These are phyloP conservation scores for Desmodus rotundus DNA, from an alignment of 2,113 vertebrate species.

Conservation along the genomic window DNA sequence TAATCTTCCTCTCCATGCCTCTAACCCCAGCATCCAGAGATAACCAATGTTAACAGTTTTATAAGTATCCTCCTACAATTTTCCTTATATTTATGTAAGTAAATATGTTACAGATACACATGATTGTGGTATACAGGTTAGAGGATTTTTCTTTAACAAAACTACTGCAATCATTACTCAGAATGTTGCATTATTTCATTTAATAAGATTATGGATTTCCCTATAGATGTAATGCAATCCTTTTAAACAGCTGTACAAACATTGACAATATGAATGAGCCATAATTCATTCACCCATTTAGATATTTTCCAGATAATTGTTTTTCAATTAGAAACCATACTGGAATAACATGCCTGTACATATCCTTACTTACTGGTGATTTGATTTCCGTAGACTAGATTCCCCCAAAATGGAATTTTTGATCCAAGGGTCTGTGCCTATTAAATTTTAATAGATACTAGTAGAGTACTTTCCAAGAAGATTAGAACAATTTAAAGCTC, in stretches of 20 bases:
- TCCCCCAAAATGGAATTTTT: background rate
- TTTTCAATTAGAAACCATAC: background rate
- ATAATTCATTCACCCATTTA: conserved; percentile 12
- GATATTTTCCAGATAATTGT: background rate
- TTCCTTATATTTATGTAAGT: background rate
- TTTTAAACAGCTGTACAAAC: background rate
- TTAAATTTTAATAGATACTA: conserved; percentile 21
- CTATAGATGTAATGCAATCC: background rate
- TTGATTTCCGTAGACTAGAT: background rate
- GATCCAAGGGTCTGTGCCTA: background rate
- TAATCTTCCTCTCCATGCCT: background rate
- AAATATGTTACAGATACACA: background rate
- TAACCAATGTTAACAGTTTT: background rate
- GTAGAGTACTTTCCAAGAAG: background rate
- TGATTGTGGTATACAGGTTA: background rate
- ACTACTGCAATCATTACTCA: background rate
- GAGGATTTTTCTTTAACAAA: conserved; percentile 3
- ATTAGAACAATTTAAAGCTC: background rate
- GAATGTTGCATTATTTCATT: background rate
- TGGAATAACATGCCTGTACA: background rate
- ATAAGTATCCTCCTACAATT: background rate
- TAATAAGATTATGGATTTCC: background rate
- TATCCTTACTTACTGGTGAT: background rate
- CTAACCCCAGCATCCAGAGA: background rate
- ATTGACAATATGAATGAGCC: background rate